Base-by-base conservation (phyloP, 2,113 vertebrate species). In the Plecotus auritus region DNA sequence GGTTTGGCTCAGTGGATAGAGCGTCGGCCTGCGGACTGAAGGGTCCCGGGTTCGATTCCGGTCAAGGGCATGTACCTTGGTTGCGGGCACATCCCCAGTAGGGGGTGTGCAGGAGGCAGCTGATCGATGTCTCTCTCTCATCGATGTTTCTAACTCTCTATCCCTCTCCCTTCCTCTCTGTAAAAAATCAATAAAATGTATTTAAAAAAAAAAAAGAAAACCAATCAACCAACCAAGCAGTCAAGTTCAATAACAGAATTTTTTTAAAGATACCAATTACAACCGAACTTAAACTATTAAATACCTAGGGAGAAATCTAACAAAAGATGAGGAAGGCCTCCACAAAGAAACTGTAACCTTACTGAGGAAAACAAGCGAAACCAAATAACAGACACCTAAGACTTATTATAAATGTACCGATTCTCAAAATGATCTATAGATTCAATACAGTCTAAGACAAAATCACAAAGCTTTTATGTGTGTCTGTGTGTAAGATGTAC, bases 231-330 rank as follows among this genome's bases (percentile, higher is more conserved):
- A 85, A 56, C 54, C 54, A 56, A 56, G 56, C 64, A 85, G 35
- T 45, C 23, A 80, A 88, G 30, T 51, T 54, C 37, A 78, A 56
- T n/a, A 84, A 66, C 13, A 12, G 18, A 69, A 49, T 22, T 78
- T 83, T 69, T 37, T 2, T 23, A 54, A 91, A 80, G 30, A 18
- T 93, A 51, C 22, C 23, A 90, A 49, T 90, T 78, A 88, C 18
- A 83, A 91, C n/a, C 67, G 7, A 32, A 88, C 88, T 70, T 72
- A 96, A 78, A 88, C 18, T 88, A 89, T 30, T 51, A 85, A 59
- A 2, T 18, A n/a, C 17, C n/a, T 76, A 61, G n/a, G 13, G 94
- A 51, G 85, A 88, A 80, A 73, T 49, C 40, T 85, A 85, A 42
- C 28, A 45, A 88, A 91, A 56, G 13, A 17, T 69, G 12, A n/a